phyloP scores from a whole-genome alignment of 2,113 vertebrate species.

The Eupsittula cactorum region DNA sequence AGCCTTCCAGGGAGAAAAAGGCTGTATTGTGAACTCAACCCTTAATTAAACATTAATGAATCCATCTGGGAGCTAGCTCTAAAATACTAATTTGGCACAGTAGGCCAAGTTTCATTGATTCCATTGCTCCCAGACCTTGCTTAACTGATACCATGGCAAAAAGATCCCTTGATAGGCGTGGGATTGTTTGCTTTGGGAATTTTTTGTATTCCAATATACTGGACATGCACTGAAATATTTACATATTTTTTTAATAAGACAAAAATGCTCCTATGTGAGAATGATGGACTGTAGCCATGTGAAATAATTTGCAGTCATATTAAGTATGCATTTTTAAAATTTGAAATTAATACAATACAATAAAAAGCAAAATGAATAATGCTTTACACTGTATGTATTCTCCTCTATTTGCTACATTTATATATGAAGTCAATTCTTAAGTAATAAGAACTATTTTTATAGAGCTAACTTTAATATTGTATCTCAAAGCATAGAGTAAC shows the following conservation, averaged over 20 bases:
- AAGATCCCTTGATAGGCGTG: background rate
- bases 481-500: background rate
- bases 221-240: background rate
- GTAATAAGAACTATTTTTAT: background rate
- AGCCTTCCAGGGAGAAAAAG: constrained; percentile 25
- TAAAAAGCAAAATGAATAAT: background rate
- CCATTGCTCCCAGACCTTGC: background rate
- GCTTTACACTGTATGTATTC: background rate
- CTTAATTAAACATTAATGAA: constrained; percentile 53
- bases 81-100: background rate
- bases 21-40: constrained; percentile 16
- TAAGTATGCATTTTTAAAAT: background rate
- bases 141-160: background rate
- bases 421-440: background rate
- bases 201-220: background rate
- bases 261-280: background rate
- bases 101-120: background rate
- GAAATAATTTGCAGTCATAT: background rate
- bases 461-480: background rate
- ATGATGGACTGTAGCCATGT: background rate
- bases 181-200: background rate
- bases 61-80: background rate
- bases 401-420: background rate
- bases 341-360: background rate
- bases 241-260: background rate